Percentiles rank a stretch among this genome's conserved stretches.
Evolutionary conservation across 2,888 invertebrate genomes (phyloP).

Genomic region (Dendrolimus pini): DNA sequence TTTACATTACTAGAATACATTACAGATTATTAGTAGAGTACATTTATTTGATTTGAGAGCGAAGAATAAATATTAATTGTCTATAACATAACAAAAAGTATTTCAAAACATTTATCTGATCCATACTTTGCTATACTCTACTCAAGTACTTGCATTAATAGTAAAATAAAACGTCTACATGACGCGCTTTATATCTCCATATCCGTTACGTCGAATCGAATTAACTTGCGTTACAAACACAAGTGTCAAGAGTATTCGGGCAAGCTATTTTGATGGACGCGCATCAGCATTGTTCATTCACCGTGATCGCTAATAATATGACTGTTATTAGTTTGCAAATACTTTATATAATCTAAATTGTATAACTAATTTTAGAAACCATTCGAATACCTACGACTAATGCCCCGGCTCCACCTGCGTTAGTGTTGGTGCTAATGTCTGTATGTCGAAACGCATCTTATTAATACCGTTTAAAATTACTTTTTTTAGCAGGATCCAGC

Average conservation of each 20-base stretch:
- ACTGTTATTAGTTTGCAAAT: slow-evolving; percentile 43
- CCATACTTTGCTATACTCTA: not conserved
- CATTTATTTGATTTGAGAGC: no score
- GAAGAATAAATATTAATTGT: not conserved
- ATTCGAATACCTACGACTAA: not conserved
- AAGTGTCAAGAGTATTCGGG: slow-evolving; percentile 56
- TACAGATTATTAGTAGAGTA: no score
- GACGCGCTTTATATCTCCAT: slow-evolving; percentile 21
- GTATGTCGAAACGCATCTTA: no score
- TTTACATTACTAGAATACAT: no score
- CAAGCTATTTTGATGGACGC: slow-evolving; percentile 41
- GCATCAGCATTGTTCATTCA: slow-evolving; percentile 37
- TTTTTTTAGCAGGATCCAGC: no score
- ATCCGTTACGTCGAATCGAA: slow-evolving; percentile 35
- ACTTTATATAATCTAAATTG: slow-evolving; percentile 7
- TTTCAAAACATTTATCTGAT: not conserved
- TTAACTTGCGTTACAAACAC: slow-evolving; percentile 34
- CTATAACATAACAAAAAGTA: not conserved
- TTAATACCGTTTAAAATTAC: no score
- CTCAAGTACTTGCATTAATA: not conserved
- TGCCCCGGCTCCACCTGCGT: no score
- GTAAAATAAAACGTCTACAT: slow-evolving; percentile 10
- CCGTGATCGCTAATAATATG: slow-evolving; percentile 61
- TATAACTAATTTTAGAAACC: not conserved
- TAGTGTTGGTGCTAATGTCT: no score